Percentiles rank a stretch among this genome's conserved stretches.
Conservation (phyloP, 2,888 invertebrate species). For the Sycophila texana region DNA sequence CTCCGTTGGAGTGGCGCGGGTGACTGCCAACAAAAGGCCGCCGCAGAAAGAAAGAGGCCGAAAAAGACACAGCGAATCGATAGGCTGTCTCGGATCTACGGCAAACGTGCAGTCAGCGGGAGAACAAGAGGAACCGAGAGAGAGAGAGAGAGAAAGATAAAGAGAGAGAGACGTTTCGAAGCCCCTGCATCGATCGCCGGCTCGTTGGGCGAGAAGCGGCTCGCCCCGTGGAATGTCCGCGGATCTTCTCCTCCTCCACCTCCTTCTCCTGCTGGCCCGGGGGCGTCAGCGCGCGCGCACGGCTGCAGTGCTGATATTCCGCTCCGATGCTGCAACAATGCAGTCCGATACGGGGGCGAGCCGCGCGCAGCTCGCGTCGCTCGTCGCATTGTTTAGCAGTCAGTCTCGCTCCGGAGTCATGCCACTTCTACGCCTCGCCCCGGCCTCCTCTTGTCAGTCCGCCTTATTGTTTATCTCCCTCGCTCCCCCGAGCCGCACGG, state of each 20-base stretch:
- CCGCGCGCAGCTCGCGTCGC: conserved; percentile 43
- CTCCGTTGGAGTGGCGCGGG: neutral
- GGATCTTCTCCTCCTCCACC: conserved; percentile 1
- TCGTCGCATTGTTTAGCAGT: conserved; percentile 51
- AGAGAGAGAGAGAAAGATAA: too few relatives aligned
- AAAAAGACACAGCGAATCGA: conserved; percentile 22
- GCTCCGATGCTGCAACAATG: conserved; percentile 56
- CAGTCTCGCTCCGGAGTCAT: conserved; percentile 49
- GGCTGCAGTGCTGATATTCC: conserved; percentile 45
- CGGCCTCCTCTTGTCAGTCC: conserved; percentile 15
- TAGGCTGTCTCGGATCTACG: conserved; percentile 38
- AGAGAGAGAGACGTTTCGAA: neutral
- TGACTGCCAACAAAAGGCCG: neutral
- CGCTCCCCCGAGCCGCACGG: conserved; percentile 2
- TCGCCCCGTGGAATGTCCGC: conserved; percentile 23
- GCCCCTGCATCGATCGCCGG: conserved; percentile 11
- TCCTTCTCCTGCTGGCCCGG: neutral
- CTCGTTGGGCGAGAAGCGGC: conserved; percentile 3
- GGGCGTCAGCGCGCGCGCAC: neutral
- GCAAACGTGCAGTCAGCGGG: too few relatives aligned
- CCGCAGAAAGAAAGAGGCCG: conserved; percentile 5
- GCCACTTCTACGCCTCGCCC: conserved; percentile 1
- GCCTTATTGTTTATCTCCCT: conserved; percentile 41
- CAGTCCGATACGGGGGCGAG: conserved; percentile 45
- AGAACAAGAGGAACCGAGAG: neutral